Evolutionary conservation across 2,888 invertebrate species (phyloP).

Genomic region (Napeogenes inachia): DNA sequence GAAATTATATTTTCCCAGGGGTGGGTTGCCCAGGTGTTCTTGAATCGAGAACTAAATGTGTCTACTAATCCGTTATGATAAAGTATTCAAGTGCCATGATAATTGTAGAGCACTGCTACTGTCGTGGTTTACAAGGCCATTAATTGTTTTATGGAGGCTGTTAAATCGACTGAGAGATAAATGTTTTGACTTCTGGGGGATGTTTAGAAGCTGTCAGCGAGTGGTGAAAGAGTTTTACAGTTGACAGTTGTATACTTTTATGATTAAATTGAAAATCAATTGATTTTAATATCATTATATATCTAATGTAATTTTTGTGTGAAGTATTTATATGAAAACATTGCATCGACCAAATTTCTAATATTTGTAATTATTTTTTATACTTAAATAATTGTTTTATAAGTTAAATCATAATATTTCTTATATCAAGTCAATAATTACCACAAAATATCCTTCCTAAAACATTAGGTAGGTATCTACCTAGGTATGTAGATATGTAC

Average conservation of each 20-base stretch:
- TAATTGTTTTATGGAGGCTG: conserved; percentile 65
- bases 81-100: conserved; percentile 47
- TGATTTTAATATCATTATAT: conserved; percentile 15
- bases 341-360: no score
- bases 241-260: conserved; percentile 22
- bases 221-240: conserved; percentile 38
- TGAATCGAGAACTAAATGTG: conserved; percentile 13
- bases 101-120: conserved; percentile 48
- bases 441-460: no score
- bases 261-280: not conserved
- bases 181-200: conserved; percentile 49
- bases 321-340: no score
- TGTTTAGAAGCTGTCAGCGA: conserved; percentile 52
- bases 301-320: no score
- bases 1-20: conserved; percentile 46
- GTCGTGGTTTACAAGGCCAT: conserved; percentile 61
- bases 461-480: no score
- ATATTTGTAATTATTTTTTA: no score
- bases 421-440: no score
- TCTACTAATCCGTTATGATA: conserved; percentile 37
- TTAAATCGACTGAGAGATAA: conserved; percentile 61
- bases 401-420: no score
- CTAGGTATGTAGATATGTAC: no score
- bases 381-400: no score
- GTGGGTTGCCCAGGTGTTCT: conserved; percentile 34